These are phyloP conservation scores for Caloenas nicobarica DNA, from an alignment of 2,113 vertebrate species.

Conservation along the genomic window DNA sequence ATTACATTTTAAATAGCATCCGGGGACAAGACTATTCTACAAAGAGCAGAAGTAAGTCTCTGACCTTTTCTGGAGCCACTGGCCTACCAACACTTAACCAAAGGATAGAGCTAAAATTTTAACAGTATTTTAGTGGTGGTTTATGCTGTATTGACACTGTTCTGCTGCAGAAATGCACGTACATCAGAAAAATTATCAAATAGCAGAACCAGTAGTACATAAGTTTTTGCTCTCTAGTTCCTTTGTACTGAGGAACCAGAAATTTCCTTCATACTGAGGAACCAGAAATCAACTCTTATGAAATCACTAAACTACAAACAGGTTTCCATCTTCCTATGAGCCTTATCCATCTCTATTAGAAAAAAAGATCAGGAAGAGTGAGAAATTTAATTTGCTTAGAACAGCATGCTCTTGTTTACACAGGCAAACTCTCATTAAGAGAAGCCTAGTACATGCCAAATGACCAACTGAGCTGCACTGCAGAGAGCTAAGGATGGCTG, in stretches of 20 bases:
- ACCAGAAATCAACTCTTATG: neutral
- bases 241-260: neutral
- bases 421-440: constrained; percentile 18
- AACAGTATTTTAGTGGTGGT: neutral
- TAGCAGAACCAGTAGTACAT: neutral
- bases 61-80: neutral
- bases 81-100: neutral
- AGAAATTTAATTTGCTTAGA: constrained; percentile 35
- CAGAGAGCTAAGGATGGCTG: neutral
- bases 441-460: neutral
- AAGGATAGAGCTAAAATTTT: neutral
- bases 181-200: neutral
- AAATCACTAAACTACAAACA: neutral
- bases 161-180: neutral
- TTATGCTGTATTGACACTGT: neutral
- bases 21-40: neutral
- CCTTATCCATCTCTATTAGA: neutral
- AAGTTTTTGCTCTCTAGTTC: neutral
- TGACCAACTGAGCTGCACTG: neutral
- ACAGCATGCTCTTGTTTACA: constrained; percentile 17
- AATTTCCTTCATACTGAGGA: neutral
- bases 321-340: neutral
- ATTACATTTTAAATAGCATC: neutral
- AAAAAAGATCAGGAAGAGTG: neutral
- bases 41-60: neutral